Evolutionary conservation across 2,888 invertebrate genomes (phyloP).

Genomic region (Atrina japonica): DNA sequence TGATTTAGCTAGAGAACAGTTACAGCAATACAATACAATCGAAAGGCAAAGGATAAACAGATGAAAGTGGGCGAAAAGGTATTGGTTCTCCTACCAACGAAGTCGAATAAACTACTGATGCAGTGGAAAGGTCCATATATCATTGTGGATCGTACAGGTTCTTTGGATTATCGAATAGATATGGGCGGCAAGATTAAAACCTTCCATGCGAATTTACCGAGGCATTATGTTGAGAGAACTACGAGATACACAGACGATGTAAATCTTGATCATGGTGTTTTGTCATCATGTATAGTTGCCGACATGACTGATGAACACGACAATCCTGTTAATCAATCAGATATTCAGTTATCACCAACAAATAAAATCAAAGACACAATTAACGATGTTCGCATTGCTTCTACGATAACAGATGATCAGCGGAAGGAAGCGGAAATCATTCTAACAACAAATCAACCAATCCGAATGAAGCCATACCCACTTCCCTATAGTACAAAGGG

Average conservation of each 20-base stretch:
- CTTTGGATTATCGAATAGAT: slow-evolving; percentile 31
- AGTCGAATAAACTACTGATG: slow-evolving; percentile 45
- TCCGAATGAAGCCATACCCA: slow-evolving; percentile 5
- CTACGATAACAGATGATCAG: no score
- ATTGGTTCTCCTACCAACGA: slow-evolving; percentile 42
- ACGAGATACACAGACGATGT: no score
- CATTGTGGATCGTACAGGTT: slow-evolving; percentile 22
- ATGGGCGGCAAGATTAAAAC: slow-evolving; percentile 26
- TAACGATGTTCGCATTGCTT: no score
- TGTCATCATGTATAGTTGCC: no score
- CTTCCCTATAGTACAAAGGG: slow-evolving; percentile 6
- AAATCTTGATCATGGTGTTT: no score
- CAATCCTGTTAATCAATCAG: no score
- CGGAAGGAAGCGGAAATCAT: no score
- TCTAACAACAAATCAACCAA: slow-evolving; percentile 10
- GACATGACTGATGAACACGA: no score
- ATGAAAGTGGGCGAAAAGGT: slow-evolving; percentile 44
- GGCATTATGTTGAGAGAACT: slow-evolving; percentile 26
- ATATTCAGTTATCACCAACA: no score
- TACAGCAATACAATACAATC: slow-evolving; percentile 40
- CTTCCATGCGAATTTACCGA: slow-evolving; percentile 41
- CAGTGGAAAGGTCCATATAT: slow-evolving; percentile 51
- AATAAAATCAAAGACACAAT: no score
- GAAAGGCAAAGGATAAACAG: slow-evolving; percentile 18
- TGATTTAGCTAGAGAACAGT: slow-evolving; percentile 28